phyloP scores from a whole-genome alignment of 2,113 vertebrate genomes.

The Sus scrofa region DNA sequence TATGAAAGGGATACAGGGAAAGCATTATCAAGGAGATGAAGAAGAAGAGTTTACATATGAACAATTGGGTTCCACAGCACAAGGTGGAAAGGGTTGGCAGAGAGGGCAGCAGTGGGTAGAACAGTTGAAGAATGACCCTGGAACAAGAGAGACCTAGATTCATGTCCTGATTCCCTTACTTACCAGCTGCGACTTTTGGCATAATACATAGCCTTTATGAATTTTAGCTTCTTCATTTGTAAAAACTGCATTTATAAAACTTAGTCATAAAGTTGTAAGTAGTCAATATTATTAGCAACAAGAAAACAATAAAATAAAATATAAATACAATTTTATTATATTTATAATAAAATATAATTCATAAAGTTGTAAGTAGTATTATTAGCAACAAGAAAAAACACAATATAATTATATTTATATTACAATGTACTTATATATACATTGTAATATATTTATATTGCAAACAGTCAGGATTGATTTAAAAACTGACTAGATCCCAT shows the following conservation, averaged over 20 bases:
- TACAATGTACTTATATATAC: slow-evolving; percentile 3
- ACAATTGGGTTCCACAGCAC: not conserved
- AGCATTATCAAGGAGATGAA: not conserved
- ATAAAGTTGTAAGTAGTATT: slow-evolving; percentile 20
- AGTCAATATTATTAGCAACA: slow-evolving; percentile 53
- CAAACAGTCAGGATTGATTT: slow-evolving; percentile 39
- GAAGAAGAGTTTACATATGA: not conserved
- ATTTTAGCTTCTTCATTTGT: slow-evolving; percentile 43
- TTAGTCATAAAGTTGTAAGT: not conserved
- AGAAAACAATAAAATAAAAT: slow-evolving; percentile 52
- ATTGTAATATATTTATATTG: slow-evolving; percentile 13
- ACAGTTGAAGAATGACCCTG: not conserved
- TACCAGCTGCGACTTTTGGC: not conserved
- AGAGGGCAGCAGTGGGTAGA: not conserved
- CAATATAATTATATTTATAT: slow-evolving; percentile 46
- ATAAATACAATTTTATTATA: too few relatives aligned
- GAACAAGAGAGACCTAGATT: not conserved
- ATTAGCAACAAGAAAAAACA: slow-evolving; percentile 61
- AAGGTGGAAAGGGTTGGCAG: not conserved
- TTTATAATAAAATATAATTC: slow-evolving; percentile 44
- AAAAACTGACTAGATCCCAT: slow-evolving; percentile 1
- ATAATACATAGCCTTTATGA: slow-evolving; percentile 12
- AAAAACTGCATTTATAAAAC: slow-evolving; percentile 49
- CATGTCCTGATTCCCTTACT: not conserved
- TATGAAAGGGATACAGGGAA: not conserved